Base-by-base conservation (phyloP, 2,888 invertebrate genomes). In the Leuctra nigra region DNA sequence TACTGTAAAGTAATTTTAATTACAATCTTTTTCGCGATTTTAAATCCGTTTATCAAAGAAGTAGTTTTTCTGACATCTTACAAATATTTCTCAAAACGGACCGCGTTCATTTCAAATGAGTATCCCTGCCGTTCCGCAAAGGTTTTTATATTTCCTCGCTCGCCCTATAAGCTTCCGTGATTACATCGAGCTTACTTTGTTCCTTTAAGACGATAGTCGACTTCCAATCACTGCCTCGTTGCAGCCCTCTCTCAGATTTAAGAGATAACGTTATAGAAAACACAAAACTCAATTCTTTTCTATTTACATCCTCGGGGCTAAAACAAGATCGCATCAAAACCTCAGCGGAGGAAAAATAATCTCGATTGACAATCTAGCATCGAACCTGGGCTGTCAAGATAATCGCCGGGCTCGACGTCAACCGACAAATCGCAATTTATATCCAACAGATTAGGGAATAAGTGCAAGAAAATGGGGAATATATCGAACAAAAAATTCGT, bases 101-200 rank as follows among this genome's bases (percentile, higher is more conserved):
- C n/a, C n/a, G n/a, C n/a, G n/a, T n/a, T n/a, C n/a, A n/a, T n/a
- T n/a, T n/a, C n/a, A n/a, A n/a, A n/a, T n/a, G n/a, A n/a, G n/a
- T n/a, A n/a, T n/a, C n/a, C n/a, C n/a, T n/a, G n/a, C n/a, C n/a
- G n/a, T n/a, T n/a, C n/a, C n/a, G n/a, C n/a, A n/a, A n/a, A n/a
- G n/a, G n/a, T n/a, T n/a, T n/a, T 23, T 44, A 44, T 23, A 44
- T 16, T 44, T 44, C 23, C 13, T 23, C 7, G 3, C 13, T 7
- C 9, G 11, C 44, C 4, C 16, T 23, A n/a, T n/a, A n/a, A 29
- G 16, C n/a, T 9, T 38, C 18, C 18, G 33, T 50, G 50, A 50
- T 50, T 50, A 35, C 50, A 50, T 50, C 33, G 20, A 6, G 50
- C 35, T 50, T 33, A 50, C 35, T 14, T 18, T 35, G 50, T 50